Percentiles rank a stretch among this genome's conserved stretches.
Conservation (phyloP, 2,797 vertebrate species). For the Megalops cyprinoides region DNA sequence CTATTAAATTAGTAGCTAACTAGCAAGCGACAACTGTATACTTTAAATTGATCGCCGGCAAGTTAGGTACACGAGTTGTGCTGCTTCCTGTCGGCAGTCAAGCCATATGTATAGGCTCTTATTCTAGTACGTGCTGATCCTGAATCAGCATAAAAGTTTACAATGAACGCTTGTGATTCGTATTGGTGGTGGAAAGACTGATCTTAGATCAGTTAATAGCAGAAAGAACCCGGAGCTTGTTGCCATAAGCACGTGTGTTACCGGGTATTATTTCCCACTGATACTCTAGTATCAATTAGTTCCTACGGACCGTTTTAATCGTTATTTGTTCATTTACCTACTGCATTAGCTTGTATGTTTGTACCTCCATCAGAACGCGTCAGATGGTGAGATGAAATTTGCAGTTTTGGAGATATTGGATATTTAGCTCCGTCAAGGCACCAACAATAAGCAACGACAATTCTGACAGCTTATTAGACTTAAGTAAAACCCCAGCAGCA, state of each 20-base stretch:
- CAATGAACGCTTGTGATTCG: no score
- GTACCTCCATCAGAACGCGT: no score
- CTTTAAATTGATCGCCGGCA: background rate
- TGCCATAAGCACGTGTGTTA: background rate
- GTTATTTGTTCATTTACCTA: no score
- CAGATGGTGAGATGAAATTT: no score
- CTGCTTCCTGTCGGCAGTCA: background rate
- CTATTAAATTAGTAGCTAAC: background rate
- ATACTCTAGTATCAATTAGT: background rate
- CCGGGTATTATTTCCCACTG: background rate
- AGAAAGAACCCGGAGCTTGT: background rate
- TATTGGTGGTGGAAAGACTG: background rate
- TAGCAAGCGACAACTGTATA: no score
- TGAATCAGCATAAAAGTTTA: background rate
- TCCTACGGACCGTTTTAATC: no score
- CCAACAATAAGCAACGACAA: no score
- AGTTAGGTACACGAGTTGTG: background rate
- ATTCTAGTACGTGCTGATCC: background rate
- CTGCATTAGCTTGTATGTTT: no score
- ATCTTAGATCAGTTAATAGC: background rate
- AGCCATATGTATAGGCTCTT: background rate
- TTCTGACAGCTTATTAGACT: no score
- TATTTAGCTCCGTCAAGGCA: no score
- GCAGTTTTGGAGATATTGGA: no score
- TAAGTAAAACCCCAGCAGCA: no score